These are phyloP conservation scores for Trichacis sp. DNA, from an alignment of 2,888 invertebrate genomes.

Conservation along the genomic window DNA sequence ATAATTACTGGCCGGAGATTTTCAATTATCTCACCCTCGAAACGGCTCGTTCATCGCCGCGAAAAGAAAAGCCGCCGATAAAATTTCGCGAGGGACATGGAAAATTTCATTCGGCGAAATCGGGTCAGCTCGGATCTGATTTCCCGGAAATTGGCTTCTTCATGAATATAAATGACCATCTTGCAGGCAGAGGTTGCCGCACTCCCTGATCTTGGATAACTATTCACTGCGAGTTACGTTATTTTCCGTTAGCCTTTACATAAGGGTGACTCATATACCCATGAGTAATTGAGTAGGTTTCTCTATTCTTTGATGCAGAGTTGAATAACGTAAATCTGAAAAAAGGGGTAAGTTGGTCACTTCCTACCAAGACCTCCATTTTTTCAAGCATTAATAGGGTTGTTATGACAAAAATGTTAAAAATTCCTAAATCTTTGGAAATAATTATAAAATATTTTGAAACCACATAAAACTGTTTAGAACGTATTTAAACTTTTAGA, in stretches of 20 bases:
- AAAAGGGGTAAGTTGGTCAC: no score
- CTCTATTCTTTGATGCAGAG: no score
- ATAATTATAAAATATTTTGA: no score
- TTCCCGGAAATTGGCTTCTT: not conserved
- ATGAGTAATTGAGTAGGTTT: not conserved
- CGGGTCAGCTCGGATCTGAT: not conserved
- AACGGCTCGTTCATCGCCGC: no score
- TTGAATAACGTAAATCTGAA: no score
- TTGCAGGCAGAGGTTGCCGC: not conserved
- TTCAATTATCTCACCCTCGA: not conserved
- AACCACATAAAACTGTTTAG: no score
- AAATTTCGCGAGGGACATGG: not conserved
- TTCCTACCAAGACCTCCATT: no score
- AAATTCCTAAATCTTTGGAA: no score
- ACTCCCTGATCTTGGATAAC: slow-evolving; percentile 1
- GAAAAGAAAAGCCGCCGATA: not conserved
- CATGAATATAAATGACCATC: slow-evolving; percentile 4
- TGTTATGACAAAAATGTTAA: no score
- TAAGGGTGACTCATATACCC: not conserved
- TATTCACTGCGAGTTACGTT: not conserved
- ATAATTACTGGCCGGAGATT: not conserved
- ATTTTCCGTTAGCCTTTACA: not conserved
- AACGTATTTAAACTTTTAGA: no score
- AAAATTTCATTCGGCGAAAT: not conserved
- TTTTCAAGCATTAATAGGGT: no score